These are phyloP conservation scores for Lapara coniferarum DNA, from an alignment of 2,888 invertebrate species.

Conservation along the genomic window DNA sequence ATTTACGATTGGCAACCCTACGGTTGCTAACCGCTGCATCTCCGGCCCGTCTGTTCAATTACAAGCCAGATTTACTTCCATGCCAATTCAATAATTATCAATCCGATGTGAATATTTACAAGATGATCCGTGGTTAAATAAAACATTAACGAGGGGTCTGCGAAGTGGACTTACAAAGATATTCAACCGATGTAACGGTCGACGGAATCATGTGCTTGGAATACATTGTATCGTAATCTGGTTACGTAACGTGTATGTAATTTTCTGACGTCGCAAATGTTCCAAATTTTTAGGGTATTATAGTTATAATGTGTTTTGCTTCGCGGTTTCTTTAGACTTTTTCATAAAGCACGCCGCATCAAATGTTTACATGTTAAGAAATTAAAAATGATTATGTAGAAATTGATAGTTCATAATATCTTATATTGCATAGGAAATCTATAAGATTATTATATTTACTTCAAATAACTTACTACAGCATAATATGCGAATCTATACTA, in stretches of 20 bases:
- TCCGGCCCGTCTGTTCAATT: conserved; percentile 50
- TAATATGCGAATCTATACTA: too few relatives aligned
- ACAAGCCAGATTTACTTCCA: conserved; percentile 50
- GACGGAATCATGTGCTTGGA: conserved; percentile 45
- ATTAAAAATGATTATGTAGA: too few relatives aligned
- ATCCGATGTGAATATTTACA: conserved; percentile 58
- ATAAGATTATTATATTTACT: too few relatives aligned
- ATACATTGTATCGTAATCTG: conserved; percentile 43
- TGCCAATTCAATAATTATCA: conserved; percentile 54
- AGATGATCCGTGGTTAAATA: conserved; percentile 53
- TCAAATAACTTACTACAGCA: too few relatives aligned
- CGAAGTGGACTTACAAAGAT: conserved; percentile 39
- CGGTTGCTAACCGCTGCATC: conserved; percentile 43
- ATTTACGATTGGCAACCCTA: conserved; percentile 27
- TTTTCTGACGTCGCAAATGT: conserved; percentile 11
- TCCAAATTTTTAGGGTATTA: neutral
- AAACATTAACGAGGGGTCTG: conserved; percentile 49
- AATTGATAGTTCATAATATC: too few relatives aligned
- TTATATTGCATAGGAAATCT: too few relatives aligned
- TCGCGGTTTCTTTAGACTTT: neutral
- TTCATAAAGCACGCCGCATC: too few relatives aligned
- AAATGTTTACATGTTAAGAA: too few relatives aligned
- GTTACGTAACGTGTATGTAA: conserved; percentile 26
- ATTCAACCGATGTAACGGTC: conserved; percentile 48
- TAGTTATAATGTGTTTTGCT: neutral